Conservation (phyloP, 2,888 invertebrate species). For the Catotricha subobsoleta region DNA sequence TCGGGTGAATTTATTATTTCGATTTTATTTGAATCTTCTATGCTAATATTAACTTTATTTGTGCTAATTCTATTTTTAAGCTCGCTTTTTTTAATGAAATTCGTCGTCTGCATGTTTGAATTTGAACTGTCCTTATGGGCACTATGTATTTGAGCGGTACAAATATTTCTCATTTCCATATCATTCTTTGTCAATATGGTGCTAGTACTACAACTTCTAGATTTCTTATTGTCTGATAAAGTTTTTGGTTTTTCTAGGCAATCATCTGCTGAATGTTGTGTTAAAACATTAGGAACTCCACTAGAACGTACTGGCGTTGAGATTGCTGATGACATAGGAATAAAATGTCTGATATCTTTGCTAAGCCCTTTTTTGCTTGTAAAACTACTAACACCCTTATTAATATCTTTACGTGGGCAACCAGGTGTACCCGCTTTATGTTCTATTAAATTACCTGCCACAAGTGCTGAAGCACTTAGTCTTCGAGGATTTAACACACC, state of each 20-base stretch:
- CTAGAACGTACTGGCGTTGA: neutral
- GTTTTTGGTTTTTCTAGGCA: constrained; percentile 7
- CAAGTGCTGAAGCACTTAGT: constrained; percentile 4
- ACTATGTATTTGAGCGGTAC: neutral
- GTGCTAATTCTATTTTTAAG: neutral
- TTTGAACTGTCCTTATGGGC: neutral
- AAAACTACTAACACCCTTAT: neutral
- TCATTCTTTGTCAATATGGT: neutral
- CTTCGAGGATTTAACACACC: neutral
- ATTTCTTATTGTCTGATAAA: constrained; percentile 8
- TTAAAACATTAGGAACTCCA: constrained; percentile 5
- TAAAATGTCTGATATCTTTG: neutral
- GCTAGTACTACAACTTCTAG: constrained; percentile 11
- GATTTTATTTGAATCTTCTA: neutral
- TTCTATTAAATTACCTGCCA: constrained; percentile 4
- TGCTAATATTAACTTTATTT: neutral
- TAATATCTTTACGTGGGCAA: no score
- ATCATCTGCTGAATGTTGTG: constrained; percentile 14
- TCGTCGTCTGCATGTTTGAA: neutral
- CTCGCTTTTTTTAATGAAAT: constrained; percentile 2
- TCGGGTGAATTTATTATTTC: neutral
- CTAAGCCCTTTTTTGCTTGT: neutral
- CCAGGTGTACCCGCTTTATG: no score
- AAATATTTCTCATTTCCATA: neutral
- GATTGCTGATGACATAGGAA: constrained; percentile 1